A percentile compares a stretch with the other conserved stretches of the same genome.
Conservation (phyloP, 1,140 invertebrate genomes). For the Drosophila sechellia region DNA sequence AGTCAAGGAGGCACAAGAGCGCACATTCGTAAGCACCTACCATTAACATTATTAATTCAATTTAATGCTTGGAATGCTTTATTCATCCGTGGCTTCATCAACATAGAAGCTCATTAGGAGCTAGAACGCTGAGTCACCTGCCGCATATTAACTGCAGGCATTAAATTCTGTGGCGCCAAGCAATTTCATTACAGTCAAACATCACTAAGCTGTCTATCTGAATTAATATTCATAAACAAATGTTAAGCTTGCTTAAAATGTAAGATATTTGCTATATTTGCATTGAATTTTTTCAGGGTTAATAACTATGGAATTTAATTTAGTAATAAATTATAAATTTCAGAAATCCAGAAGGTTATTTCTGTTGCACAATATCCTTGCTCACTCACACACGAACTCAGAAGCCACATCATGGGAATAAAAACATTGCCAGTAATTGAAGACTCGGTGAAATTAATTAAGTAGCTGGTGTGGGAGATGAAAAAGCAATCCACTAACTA, state of each 20-base stretch:
- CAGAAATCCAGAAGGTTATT: neutral
- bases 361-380: slow-evolving; percentile 12
- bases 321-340: too few relatives aligned
- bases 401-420: slow-evolving; percentile 36
- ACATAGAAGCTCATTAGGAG: slow-evolving; percentile 61
- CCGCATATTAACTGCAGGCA: slow-evolving; percentile 81
- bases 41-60: slow-evolving; percentile 83
- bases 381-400: slow-evolving; percentile 13
- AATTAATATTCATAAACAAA: too few relatives aligned
- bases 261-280: too few relatives aligned
- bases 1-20: slow-evolving; percentile 56
- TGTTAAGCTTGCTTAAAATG: too few relatives aligned
- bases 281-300: too few relatives aligned
- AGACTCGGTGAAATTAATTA: slow-evolving; percentile 71
- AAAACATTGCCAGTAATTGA: slow-evolving; percentile 46
- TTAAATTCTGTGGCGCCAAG: slow-evolving; percentile 58
- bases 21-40: slow-evolving; percentile 66
- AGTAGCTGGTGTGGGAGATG: slow-evolving; percentile 29
- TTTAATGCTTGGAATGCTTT: slow-evolving; percentile 79
- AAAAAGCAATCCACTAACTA: slow-evolving; percentile 13
- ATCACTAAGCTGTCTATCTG: too few relatives aligned
- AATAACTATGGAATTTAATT: too few relatives aligned
- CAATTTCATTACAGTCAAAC: slow-evolving; percentile 50
- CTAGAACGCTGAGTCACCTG: slow-evolving; percentile 67
- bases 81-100: slow-evolving; percentile 64